Evolutionary conservation across 2,888 invertebrate genomes (phyloP), one percentile per base, ranked within the genome.

Genomic region (Nemapogon koenigi): DNA sequence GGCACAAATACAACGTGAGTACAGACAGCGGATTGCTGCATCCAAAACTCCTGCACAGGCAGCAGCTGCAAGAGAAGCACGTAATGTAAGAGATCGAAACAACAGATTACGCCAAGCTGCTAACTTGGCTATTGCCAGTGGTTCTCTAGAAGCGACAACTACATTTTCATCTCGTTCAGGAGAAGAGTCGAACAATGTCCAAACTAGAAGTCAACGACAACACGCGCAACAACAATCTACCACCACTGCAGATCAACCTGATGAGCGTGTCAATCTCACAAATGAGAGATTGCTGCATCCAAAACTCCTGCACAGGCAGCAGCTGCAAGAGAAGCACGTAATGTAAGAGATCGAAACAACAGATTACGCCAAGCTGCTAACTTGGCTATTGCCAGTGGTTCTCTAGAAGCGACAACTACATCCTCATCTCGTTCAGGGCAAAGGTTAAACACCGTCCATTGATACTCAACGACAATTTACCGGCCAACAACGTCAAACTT

Each of bases 361-460:
- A 52, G 49, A 49, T 31, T 51, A 49, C 49, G 52, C 46, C 25
- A 46, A 52, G 49, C 50, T 47, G 47, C 51, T 46, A 49, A 49
- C 43, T 51, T 40, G 44, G 46, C 43, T 47, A 18, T 46, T 45
- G 45, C 16, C 44, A 43, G 39, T 42, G 41, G 43, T 45, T 40
- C 46, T 29, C 19, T 43, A 27, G 46, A 49, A 44, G 10, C 43
- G 40, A 42, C 43, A n/a, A 44, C 48, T 43, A 18, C 39, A 41
- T 48, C 49, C 13, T 40, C 48, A 35, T 49, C 46, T 46, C 44
- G 43, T 47, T 43, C 44, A 48, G 45, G 35, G 44, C 31, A 25
- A 44, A 44, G 40, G 43, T 43, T 35, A 40, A 47, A 42, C 38
- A 38, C 25, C 32, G 48, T 45, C 44, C 43, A 46, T 19, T 44